Percentiles rank a stretch among this genome's conserved stretches.
Evolutionary conservation across 2,113 vertebrate genomes (phyloP).

Genomic region (Hirundichthys speculiger): DNA sequence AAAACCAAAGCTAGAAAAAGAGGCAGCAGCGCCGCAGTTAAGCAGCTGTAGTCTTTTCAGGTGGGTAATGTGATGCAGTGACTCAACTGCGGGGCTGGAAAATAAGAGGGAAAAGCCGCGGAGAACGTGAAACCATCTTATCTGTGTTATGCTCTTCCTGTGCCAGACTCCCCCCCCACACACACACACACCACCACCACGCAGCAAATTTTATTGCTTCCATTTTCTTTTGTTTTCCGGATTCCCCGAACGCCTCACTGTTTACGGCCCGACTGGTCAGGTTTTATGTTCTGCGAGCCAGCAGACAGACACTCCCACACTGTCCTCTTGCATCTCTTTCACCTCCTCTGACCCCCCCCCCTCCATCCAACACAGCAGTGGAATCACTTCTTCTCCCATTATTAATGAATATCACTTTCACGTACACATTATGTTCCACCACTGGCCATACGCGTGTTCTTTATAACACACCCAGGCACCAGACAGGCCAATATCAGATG

Average conservation of each 20-base stretch:
- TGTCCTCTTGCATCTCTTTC: conserved; percentile 3
- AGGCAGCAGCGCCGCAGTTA: not conserved
- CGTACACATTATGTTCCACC: not conserved
- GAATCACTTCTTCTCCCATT: conserved; percentile 6
- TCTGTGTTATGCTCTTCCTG: conserved; percentile 10
- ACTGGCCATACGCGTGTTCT: not conserved
- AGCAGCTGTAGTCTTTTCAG: conserved; percentile 38
- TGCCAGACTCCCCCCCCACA: conserved; percentile 14
- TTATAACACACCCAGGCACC: too few species aligned
- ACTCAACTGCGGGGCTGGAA: not conserved
- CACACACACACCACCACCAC: not conserved
- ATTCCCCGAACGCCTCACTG: conserved; percentile 57
- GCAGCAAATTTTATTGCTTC: conserved; percentile 59
- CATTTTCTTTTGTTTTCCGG: conserved; percentile 63
- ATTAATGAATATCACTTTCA: conserved; percentile 9
- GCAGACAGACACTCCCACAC: conserved; percentile 25
- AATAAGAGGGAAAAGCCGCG: not conserved
- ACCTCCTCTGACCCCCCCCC: not conserved
- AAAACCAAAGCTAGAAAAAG: not conserved
- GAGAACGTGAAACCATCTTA: conserved; percentile 32
- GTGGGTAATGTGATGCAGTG: not conserved
- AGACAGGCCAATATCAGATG: too few species aligned
- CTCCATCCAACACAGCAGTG: conserved; percentile 5
- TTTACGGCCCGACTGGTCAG: conserved; percentile 55
- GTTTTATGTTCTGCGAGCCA: conserved; percentile 43